Base-by-base conservation (phyloP, 1,140 invertebrate genomes). In the Cotesia vestalis region DNA sequence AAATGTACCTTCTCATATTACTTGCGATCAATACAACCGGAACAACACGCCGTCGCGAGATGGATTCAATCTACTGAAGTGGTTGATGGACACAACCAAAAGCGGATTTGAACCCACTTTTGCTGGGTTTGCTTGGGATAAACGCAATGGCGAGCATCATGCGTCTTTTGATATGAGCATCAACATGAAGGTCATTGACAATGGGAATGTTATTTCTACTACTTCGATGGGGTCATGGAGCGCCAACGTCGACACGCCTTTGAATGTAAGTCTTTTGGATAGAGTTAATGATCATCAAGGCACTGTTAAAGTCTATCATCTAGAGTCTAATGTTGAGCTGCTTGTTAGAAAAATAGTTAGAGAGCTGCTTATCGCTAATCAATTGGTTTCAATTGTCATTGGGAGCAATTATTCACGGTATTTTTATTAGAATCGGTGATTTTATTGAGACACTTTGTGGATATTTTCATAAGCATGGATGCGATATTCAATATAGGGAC, bases 1-100 rank as follows among this genome's bases (percentile, higher is more conserved):
- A 66, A 88, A 88, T 72, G 89, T 91, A 76, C 90, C 91, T 78
- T 73, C 17, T 3, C 94, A 93, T 80, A 90, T 93, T 51, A 90
- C 88, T 46, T 95, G 93, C 78, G 91, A 94, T 76, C 90, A 92
- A 14, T 95, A 93, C 79, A 91, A 92, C 78, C 91, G 90, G 11
- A 91, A 91, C 68, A 93, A 91, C 82, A 91, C 90, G 34, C 92
- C 92, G 2, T 85, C 84, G 63, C 87, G 91, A 52, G 89, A 87
- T 78, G 27, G 27, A 27, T 85, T 92, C 77, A 88, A 92, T 79
- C 88, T 92, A 76, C 85, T 80, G 78, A 85, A 52, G 83, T 89
- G 80, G 81, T 86, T 87, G 81, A 88, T 86, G 85, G 90, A 81
- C 66, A 78, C 80, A 63, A 71, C 78, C 27, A 76, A 40, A 6